Conservation (phyloP, 2,113 vertebrate species). For the Noturus placidus region DNA sequence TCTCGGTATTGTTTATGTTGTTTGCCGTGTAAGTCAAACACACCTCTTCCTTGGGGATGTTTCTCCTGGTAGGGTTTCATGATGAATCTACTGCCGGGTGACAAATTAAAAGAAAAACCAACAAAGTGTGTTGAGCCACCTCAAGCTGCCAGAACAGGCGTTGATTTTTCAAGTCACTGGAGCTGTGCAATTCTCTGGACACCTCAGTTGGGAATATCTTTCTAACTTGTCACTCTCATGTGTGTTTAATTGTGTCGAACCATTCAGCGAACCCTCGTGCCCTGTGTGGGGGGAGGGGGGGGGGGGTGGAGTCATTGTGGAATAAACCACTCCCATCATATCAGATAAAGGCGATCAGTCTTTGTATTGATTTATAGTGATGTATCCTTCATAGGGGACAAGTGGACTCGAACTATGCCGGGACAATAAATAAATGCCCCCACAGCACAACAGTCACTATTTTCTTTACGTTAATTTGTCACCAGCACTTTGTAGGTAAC, state of each 20-base stretch:
- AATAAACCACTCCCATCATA: not conserved
- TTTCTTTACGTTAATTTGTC: not conserved
- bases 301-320: not conserved
- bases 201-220: not conserved
- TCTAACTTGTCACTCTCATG: not conserved
- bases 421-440: not conserved
- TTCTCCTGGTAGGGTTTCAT: not conserved
- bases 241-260: not conserved
- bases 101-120: constrained; percentile 12
- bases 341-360: not conserved
- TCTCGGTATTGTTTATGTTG: constrained; percentile 2
- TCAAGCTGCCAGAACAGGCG: not conserved
- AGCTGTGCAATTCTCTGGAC: not conserved
- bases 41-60: constrained; percentile 6
- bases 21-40: constrained; percentile 23
- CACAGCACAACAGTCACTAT: not conserved
- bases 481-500: not conserved
- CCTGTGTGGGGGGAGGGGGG: not conserved
- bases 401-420: not conserved
- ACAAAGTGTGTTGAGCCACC: not conserved
- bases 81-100: not conserved
- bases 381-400: not conserved
- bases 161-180: not conserved
- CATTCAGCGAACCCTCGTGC: not conserved
- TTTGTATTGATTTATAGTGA: not conserved